A percentile compares a stretch with the other conserved stretches of the same genome.
Conservation (phyloP, 2,113 vertebrate genomes). For the Corydoras sp. region DNA sequence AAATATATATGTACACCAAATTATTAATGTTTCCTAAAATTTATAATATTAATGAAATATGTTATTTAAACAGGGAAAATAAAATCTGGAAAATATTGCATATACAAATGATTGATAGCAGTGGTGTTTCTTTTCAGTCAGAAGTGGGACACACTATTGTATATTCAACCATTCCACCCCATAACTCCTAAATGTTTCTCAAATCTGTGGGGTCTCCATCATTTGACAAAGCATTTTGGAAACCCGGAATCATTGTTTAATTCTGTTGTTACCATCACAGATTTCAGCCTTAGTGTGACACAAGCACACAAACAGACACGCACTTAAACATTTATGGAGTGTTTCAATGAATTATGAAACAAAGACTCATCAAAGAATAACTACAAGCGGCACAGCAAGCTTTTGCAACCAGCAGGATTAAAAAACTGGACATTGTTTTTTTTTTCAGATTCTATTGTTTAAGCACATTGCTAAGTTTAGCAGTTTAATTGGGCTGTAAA, state of each 20-base stretch:
- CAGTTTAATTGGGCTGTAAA: too few species aligned
- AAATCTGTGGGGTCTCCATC: neutral
- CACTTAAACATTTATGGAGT: constrained; percentile 21
- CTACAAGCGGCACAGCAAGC: neutral
- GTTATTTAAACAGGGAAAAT: too few species aligned
- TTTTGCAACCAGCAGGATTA: neutral
- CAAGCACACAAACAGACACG: constrained; percentile 4
- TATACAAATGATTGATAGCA: too few species aligned
- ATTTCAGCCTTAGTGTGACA: neutral
- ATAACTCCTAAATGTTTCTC: neutral
- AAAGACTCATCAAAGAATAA: constrained; percentile 10
- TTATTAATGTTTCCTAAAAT: too few species aligned
- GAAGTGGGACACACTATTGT: too few species aligned
- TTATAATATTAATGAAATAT: too few species aligned
- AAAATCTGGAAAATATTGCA: too few species aligned
- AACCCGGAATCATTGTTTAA: neutral
- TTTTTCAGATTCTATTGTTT: neutral
- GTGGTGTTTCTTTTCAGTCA: too few species aligned
- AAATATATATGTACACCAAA: too few species aligned
- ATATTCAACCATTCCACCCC: too few species aligned
- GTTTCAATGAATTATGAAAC: constrained; percentile 26
- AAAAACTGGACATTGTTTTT: neutral
- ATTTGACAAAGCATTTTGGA: neutral
- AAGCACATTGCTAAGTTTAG: too few species aligned
- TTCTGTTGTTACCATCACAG: neutral